Percentiles rank a stretch among this genome's conserved stretches.
Evolutionary conservation across 1,140 invertebrate genomes (phyloP).

Genomic region (Cardiocondyla obscurior): DNA sequence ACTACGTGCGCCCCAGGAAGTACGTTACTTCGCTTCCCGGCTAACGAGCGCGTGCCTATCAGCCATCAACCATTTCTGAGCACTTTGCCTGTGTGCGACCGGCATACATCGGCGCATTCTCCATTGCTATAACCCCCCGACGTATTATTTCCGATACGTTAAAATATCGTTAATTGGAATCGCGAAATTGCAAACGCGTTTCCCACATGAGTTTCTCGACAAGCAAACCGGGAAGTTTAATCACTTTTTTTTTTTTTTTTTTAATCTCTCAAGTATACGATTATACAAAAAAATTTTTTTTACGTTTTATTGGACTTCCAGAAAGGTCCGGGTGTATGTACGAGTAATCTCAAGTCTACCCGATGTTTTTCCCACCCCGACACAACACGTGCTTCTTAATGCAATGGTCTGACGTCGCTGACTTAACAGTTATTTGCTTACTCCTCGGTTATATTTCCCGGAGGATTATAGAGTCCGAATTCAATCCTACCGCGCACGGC

Average conservation of each 20-base stretch:
- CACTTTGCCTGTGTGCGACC: not conserved
- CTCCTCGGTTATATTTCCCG: constrained; percentile 46
- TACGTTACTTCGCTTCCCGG: not conserved
- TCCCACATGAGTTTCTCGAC: not conserved
- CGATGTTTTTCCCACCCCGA: not conserved
- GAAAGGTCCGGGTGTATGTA: too few species aligned
- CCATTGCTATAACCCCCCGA: not conserved
- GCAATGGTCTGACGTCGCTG: constrained; percentile 18
- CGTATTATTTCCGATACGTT: constrained; percentile 16
- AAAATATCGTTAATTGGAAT: constrained; percentile 32
- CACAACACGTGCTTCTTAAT: constrained; percentile 34
- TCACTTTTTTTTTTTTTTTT: not conserved
- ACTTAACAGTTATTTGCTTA: constrained; percentile 60
- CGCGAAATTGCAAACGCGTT: not conserved
- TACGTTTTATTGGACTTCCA: not conserved
- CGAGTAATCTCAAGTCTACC: not conserved
- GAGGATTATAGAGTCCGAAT: constrained; percentile 61
- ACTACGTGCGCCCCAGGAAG: constrained; percentile 9
- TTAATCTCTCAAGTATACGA: not conserved
- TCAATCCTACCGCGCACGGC: constrained; percentile 26
- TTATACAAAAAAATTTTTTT: not conserved
- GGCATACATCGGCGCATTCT: not conserved
- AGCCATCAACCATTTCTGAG: constrained; percentile 2
- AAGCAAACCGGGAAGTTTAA: too few species aligned
- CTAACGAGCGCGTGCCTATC: constrained; percentile 33